These are phyloP conservation scores for Ptychochromis oligacanthus DNA, from an alignment of 2,113 vertebrate genomes.

Conservation along the genomic window DNA sequence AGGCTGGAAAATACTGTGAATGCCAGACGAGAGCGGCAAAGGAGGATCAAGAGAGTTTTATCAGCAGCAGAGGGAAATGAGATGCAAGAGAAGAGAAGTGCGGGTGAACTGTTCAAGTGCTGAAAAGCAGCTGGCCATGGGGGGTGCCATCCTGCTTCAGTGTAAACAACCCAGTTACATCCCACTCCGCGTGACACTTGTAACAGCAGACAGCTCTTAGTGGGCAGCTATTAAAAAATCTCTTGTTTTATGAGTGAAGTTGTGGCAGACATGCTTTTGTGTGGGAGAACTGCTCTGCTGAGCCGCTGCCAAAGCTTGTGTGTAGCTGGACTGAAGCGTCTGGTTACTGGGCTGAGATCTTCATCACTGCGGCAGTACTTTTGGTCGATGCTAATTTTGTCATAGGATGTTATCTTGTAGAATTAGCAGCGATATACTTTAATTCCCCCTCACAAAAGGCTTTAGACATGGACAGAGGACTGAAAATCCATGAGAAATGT, in stretches of 20 bases:
- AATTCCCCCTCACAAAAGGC: neutral
- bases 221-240: neutral
- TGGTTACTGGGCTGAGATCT: neutral
- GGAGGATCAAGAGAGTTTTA: slow-evolving; percentile 41
- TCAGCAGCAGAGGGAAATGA: slow-evolving; percentile 49
- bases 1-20: slow-evolving; percentile 10
- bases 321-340: neutral
- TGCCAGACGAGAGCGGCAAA: slow-evolving; percentile 19
- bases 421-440: slow-evolving; percentile 10
- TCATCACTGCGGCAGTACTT: neutral
- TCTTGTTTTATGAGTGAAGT: slow-evolving; percentile 13
- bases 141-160: slow-evolving; percentile 12
- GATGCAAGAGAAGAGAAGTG: slow-evolving; percentile 10
- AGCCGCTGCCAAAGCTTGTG: neutral
- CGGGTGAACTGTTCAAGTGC: slow-evolving; percentile 45
- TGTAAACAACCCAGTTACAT: slow-evolving; percentile 28
- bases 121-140: slow-evolving; percentile 45
- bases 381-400: neutral
- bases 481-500: slow-evolving; percentile 23
- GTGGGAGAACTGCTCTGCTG: neutral
- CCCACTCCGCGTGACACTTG: slow-evolving; percentile 11
- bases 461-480: slow-evolving; percentile 3
- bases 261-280: neutral
- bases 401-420: neutral
- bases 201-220: slow-evolving; percentile 22